Evolutionary conservation across 1,140 invertebrate species (phyloP).

Genomic region (Drosophila bipectinata): DNA sequence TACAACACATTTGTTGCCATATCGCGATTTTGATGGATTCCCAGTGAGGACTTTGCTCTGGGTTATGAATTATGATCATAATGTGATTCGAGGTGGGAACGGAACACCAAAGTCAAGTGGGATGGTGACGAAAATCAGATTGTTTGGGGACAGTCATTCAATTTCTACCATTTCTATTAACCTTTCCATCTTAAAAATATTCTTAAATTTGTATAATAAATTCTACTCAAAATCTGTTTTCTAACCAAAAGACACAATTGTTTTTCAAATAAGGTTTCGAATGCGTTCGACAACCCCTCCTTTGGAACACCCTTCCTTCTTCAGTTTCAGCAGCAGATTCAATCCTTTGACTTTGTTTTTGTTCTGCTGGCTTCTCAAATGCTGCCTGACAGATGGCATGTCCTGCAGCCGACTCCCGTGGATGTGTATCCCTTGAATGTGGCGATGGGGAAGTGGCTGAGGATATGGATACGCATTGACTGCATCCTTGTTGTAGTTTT

Average conservation of each 20-base stretch:
- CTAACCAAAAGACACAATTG: slow-evolving; percentile 31
- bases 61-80: slow-evolving; percentile 67
- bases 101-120: slow-evolving; percentile 64
- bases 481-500: slow-evolving; percentile 40
- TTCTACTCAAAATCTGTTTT: background rate
- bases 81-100: slow-evolving; percentile 45
- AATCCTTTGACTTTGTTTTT: slow-evolving; percentile 54
- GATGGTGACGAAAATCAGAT: slow-evolving; percentile 1
- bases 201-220: too few species aligned
- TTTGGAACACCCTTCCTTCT: background rate
- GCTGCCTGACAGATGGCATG: slow-evolving; percentile 60
- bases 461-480: slow-evolving; percentile 60
- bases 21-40: slow-evolving; percentile 64
- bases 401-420: slow-evolving; percentile 42
- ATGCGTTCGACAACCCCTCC: slow-evolving; percentile 8
- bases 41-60: background rate
- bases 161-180: too few species aligned
- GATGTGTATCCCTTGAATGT: slow-evolving; percentile 3
- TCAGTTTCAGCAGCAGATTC: slow-evolving; percentile 20
- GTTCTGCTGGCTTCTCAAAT: slow-evolving; percentile 51
- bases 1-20: slow-evolving; percentile 67
- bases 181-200: too few species aligned
- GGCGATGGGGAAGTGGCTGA: slow-evolving; percentile 14
- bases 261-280: slow-evolving; percentile 13
- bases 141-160: too few species aligned